Base-by-base conservation (phyloP, 2,797 vertebrate species). In the Acipenser transmontanus region DNA sequence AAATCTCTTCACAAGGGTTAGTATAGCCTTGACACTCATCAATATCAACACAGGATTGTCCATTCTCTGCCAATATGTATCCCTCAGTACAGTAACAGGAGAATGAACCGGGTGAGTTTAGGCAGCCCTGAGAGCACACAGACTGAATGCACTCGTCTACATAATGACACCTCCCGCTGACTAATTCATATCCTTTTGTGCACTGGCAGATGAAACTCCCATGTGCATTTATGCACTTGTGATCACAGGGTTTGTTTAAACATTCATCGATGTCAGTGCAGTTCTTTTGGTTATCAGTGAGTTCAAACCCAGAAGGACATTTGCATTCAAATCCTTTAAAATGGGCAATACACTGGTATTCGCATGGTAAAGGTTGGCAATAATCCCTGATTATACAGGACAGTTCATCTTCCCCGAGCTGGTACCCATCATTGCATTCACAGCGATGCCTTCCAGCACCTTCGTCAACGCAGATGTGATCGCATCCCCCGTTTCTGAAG, bases 211-310 rank as follows among this genome's bases (percentile, higher is more conserved):
- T 62, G 71, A 82, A 89, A 65, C 85, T 73, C 1, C 88, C 87
- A 0, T 8, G 67, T 0, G 69, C 80, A 61, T 90, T 90, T 1
- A 68, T 0, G 61, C 89, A 91, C 17, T 20, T 0, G 20, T 79
- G 72, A 17, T 14, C 66, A 5, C 89, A 91, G 2, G 47, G 50
- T 4, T 59, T 47, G 3, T 60, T 68, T 6, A 60, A 51, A 64
- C 89, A 91, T 76, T 91, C 88, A 6, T 91, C 68, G 0, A 84
- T 47, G 62, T 90, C 89, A 3, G 69, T 68, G 74, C 89, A 91
- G 64, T 57, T 77, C 20, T 17, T 72, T 8, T 69, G 66, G 70
- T 91, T 76, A 47, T 52, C 50, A 0, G 75, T 70, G 12, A 91
- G 69, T 14, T 64, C 7, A 59, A 86, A 84, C 11, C 88, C 89